Evolutionary conservation across 1,140 invertebrate genomes (phyloP).

Genomic region (Drosophila melanogaster): Release_6_plus_ISO1_MT NC_004354.4:1419501-1420000

Average conservation of each 20-base stretch:
- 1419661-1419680: conserved; percentile 30
- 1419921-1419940: conserved; percentile 25
- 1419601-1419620: no score
- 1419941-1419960: conserved; percentile 70
- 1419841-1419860: conserved; percentile 73
- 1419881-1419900: conserved; percentile 55
- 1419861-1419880: conserved; percentile 49
- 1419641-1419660: no score
- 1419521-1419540: no score
- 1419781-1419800: conserved; percentile 10
- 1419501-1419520: conserved; percentile 9
- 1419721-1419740: conserved; percentile 63
- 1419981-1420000: background rate
- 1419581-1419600: no score
- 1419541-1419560: no score
- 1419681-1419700: conserved; percentile 33
- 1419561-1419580: no score
- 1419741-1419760: conserved; percentile 62
- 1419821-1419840: conserved; percentile 69
- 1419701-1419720: no score
- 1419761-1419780: conserved; percentile 18
- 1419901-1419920: conserved; percentile 73
- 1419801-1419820: conserved; percentile 10
- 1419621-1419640: no score
- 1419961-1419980: conserved; percentile 47